Base-by-base conservation (phyloP, 2,888 invertebrate genomes). In the Ariolimax columbianus region DNA sequence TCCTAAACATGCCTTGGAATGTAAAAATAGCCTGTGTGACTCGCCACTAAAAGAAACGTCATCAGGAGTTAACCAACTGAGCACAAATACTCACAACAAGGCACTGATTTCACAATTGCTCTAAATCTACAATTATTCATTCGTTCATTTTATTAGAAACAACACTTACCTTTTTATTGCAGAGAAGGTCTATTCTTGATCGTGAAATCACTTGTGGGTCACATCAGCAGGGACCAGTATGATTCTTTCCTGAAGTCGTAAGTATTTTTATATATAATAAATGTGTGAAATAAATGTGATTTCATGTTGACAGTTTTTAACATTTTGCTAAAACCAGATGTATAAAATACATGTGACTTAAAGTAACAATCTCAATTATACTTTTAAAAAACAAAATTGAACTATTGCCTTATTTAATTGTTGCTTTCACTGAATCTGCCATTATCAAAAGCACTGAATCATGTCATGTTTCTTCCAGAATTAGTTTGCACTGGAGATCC, bases 401-500 rank as follows among this genome's bases (percentile, higher is more conserved):
- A n/a, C n/a, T n/a, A n/a, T n/a, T n/a, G n/a, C n/a, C n/a, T n/a
- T n/a, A n/a, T n/a, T n/a, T n/a, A n/a, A n/a, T n/a, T n/a, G n/a
- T n/a, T n/a, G n/a, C n/a, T n/a, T n/a, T n/a, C n/a, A n/a, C n/a
- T n/a, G n/a, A n/a, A n/a, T n/a, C n/a, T n/a, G n/a, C n/a, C n/a
- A n/a, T n/a, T n/a, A n/a, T n/a, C n/a, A n/a, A 63, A 63, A 7
- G 2, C 63, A 30, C 30, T 63, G 63, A 30, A 63, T 4, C n/a
- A 63, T 33, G n/a, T 14, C 30, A 43, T 73, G 9, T 43, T 30
- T 33, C 70, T 33, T 33, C 0, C 81, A 85, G 85, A 26, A 85
- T 85, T 26, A 68, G 75, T 47, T 77, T 85, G 33, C 85, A 85
- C 43, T 85, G 85, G 85, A 82, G 85, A 55, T 82, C 85, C 14